Percentiles rank a stretch among this genome's conserved stretches.
Evolutionary conservation across 2,797 vertebrate species (phyloP).

Genomic region (Periophthalmus magnuspinnatus): DNA sequence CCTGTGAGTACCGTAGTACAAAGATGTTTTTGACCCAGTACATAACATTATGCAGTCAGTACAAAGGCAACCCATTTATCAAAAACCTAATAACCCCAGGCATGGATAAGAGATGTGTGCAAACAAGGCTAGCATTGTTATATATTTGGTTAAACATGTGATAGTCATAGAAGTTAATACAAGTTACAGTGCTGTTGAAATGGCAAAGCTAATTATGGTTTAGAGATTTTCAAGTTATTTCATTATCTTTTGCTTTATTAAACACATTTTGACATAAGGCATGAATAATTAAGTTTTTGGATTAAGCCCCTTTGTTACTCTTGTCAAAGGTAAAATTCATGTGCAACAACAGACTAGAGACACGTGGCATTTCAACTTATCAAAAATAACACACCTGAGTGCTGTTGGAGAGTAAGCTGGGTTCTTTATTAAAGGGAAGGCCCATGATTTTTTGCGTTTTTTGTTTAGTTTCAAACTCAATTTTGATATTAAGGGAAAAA

Average conservation of each 20-base stretch:
- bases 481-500: too few species aligned
- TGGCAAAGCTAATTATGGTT: not conserved
- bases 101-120: not conserved
- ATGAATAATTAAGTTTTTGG: not conserved
- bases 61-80: conserved; percentile 4
- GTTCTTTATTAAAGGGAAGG: too few species aligned
- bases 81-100: not conserved
- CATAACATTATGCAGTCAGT: not conserved
- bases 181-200: not conserved
- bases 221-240: not conserved
- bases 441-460: too few species aligned
- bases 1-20: too few species aligned
- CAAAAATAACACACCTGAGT: not conserved
- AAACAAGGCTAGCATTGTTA: not conserved
- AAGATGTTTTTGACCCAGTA: not conserved
- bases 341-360: not conserved
- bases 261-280: not conserved
- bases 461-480: too few species aligned
- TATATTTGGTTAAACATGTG: conserved; percentile 4
- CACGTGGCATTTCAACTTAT: not conserved
- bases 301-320: not conserved
- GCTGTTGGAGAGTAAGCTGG: not conserved
- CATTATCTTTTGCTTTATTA: not conserved
- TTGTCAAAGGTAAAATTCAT: not conserved
- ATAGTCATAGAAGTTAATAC: not conserved